Conservation (phyloP, 1,140 invertebrate genomes). For the Pteromalus puparum region DNA sequence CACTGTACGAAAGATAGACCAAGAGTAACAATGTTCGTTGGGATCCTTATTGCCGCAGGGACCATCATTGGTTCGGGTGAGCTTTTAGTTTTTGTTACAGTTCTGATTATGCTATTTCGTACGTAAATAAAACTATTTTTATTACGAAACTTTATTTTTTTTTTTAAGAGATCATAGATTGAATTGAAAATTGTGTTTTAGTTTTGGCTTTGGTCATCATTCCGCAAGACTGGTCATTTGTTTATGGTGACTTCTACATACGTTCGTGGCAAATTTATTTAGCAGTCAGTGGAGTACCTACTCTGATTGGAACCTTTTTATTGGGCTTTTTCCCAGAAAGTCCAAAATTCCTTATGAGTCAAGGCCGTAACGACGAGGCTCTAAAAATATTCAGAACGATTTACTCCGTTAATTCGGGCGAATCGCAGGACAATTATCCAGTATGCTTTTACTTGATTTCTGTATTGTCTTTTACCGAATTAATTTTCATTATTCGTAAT, state of each 20-base stretch:
- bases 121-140: no score
- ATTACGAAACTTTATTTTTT: no score
- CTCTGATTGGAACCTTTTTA: conserved; percentile 78
- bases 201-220: conserved; percentile 76
- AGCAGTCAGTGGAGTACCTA: conserved; percentile 79
- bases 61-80: conserved; percentile 66
- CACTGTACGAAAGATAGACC: conserved; percentile 79
- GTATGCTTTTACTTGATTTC: conserved; percentile 68
- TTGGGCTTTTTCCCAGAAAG: conserved; percentile 86
- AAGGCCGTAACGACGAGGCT: conserved; percentile 82
- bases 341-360: conserved; percentile 88
- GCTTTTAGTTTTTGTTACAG: neutral
- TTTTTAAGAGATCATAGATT: no score
- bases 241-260: conserved; percentile 64
- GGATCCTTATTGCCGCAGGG: conserved; percentile 69
- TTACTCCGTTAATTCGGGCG: conserved; percentile 79
- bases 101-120: no score
- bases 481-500: no score
- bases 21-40: conserved; percentile 79
- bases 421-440: conserved; percentile 79
- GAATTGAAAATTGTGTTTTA: conserved; percentile 51
- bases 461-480: no score
- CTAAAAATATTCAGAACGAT: conserved; percentile 78
- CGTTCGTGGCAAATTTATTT: conserved; percentile 88
- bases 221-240: conserved; percentile 69